These are phyloP conservation scores for Prietella phreatophila DNA, from an alignment of 2,113 vertebrate species.

Conservation along the genomic window DNA sequence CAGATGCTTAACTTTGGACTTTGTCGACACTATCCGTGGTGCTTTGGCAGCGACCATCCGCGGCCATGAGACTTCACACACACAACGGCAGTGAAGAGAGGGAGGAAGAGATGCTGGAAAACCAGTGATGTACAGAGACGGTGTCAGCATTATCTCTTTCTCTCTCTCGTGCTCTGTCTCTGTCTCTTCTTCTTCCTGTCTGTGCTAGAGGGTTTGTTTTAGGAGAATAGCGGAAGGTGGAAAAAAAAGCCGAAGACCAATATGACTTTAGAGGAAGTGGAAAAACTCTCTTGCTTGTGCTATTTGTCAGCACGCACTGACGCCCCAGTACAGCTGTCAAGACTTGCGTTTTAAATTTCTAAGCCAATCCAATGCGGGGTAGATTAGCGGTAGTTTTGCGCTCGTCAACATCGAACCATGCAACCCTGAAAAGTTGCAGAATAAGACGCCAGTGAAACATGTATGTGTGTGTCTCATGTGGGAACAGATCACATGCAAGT, in stretches of 20 bases:
- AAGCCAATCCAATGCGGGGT: neutral
- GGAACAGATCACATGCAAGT: too few relatives aligned
- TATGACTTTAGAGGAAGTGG: constrained; percentile 13
- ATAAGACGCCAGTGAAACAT: too few relatives aligned
- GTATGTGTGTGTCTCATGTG: too few relatives aligned
- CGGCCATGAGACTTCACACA: neutral
- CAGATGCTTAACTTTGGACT: too few relatives aligned
- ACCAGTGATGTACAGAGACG: neutral
- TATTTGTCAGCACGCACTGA: neutral
- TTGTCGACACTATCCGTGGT: neutral
- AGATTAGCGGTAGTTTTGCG: too few relatives aligned
- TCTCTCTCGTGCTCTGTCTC: neutral
- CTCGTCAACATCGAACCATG: neutral
- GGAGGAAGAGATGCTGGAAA: constrained; percentile 6
- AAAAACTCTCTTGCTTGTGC: neutral
- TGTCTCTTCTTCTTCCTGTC: neutral
- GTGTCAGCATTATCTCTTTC: neutral
- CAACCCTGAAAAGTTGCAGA: too few relatives aligned
- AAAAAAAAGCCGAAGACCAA: neutral
- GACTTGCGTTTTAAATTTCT: neutral
- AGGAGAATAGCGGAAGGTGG: neutral
- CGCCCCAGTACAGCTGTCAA: neutral
- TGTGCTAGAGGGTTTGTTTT: constrained; percentile 19
- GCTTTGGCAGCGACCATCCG: neutral
- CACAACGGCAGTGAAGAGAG: constrained; percentile 18